A percentile compares a stretch with the other conserved stretches of the same genome.
phyloP scores from a whole-genome alignment of 2,888 invertebrate species.

The Carabus problematicus region DNA sequence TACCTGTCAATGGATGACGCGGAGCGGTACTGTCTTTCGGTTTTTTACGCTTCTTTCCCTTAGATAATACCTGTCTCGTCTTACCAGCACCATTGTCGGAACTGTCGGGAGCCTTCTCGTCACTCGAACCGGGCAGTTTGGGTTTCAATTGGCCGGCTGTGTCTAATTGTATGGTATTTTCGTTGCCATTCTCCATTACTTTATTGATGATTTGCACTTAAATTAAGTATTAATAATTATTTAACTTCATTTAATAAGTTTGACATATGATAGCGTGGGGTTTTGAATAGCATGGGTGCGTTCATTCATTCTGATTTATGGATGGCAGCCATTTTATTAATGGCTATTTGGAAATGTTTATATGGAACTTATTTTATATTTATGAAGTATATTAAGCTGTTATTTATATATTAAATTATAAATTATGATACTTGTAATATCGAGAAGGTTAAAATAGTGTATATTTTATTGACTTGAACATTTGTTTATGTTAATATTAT shows the following conservation, averaged over 20 bases:
- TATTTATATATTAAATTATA: too few relatives aligned
- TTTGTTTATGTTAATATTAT: too few relatives aligned
- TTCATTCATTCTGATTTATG: slow-evolving; percentile 17
- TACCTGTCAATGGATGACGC: slow-evolving; percentile 75
- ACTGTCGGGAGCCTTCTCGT: slow-evolving; percentile 56
- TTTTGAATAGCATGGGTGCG: slow-evolving; percentile 31
- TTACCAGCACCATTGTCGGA: slow-evolving; percentile 50
- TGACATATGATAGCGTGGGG: slow-evolving; percentile 41
- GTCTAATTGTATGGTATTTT: slow-evolving; percentile 25
- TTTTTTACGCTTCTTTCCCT: slow-evolving; percentile 73
- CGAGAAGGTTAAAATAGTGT: too few relatives aligned
- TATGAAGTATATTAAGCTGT: too few relatives aligned
- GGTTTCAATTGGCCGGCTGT: slow-evolving; percentile 16
- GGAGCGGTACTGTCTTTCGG: slow-evolving; percentile 76
- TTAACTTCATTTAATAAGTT: slow-evolving; percentile 35
- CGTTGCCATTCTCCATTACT: slow-evolving; percentile 37
- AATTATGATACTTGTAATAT: too few relatives aligned
- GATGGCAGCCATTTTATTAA: slow-evolving; percentile 6
- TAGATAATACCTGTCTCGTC: slow-evolving; percentile 53
- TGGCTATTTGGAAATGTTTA: neutral
- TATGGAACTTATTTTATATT: neutral
- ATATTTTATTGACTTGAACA: too few relatives aligned
- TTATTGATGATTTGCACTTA: slow-evolving; percentile 1
- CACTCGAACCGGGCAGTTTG: slow-evolving; percentile 49
- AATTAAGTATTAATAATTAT: slow-evolving; percentile 29